Evolutionary conservation across 2,888 invertebrate genomes (phyloP).

Genomic region (Pterostichus madidus): DNA sequence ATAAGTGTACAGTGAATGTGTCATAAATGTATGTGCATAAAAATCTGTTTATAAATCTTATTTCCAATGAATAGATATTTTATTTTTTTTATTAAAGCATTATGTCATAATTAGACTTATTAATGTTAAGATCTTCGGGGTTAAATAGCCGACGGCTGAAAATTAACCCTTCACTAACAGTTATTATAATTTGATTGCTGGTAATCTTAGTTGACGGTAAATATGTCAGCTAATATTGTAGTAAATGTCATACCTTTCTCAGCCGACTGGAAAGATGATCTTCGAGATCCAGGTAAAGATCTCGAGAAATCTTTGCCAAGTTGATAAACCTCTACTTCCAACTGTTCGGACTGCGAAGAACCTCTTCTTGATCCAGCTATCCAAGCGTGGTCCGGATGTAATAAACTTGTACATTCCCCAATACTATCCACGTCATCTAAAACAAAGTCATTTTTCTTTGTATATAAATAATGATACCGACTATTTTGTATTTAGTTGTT

Average conservation of each 20-base stretch:
- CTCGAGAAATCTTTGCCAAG: slow-evolving; percentile 91
- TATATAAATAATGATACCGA: too few relatives aligned
- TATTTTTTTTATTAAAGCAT: too few relatives aligned
- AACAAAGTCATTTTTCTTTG: background rate
- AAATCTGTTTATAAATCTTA: too few relatives aligned
- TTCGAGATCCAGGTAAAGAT: slow-evolving; percentile 90
- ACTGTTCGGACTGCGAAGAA: slow-evolving; percentile 93
- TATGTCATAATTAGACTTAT: too few relatives aligned
- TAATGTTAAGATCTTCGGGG: too few relatives aligned
- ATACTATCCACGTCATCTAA: slow-evolving; percentile 86
- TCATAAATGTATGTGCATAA: too few relatives aligned
- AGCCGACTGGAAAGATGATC: slow-evolving; percentile 89
- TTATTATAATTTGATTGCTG: too few relatives aligned
- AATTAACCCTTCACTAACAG: too few relatives aligned
- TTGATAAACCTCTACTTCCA: slow-evolving; percentile 89
- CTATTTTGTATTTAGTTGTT: too few relatives aligned
- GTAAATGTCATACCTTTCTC: slow-evolving; percentile 77
- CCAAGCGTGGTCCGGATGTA: slow-evolving; percentile 94
- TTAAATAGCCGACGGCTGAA: too few relatives aligned
- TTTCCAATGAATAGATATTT: too few relatives aligned
- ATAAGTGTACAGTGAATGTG: too few relatives aligned
- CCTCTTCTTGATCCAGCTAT: slow-evolving; percentile 86
- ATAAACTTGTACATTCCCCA: slow-evolving; percentile 86
- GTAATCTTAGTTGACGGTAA: background rate
- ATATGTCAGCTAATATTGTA: background rate